Base-by-base conservation (phyloP, 1,140 invertebrate species). In the Micrasema longulum region DNA sequence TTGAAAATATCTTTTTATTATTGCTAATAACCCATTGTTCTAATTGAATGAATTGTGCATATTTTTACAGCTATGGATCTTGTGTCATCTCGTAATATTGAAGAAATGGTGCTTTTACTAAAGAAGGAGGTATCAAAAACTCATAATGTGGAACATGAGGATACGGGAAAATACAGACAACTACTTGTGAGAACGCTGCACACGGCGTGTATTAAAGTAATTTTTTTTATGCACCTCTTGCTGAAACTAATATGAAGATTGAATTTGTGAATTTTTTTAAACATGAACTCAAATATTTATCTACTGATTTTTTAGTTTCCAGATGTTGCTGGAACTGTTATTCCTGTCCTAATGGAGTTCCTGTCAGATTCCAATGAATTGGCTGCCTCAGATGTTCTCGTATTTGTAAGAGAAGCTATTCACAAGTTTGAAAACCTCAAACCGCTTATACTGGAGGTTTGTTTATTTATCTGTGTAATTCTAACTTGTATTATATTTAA, bases 111-210 rank as follows among this genome's bases (percentile, higher is more conserved):
- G 11, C 85, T 95, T 50, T 91, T 98, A 65, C 85, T 99, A 43
- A 97, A 96, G 79, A 98, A 99, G 84, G 96, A 98, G 86, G 92
- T 97, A 6, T 88, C 92, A n/a, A 94, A 97, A 83, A 97, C 95
- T 4, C 90, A 94, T 77, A 94, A 94, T 77, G 90, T 93, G 2
- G 96, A 97, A 80, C 95, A 97, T 79, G 97, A 98, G 83, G 95
- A 99, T 80, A 94, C 95, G 31, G 95, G 95, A 26, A 97, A 96
- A 84, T 99, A 99, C 81, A 87, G 97, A 0, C 98, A 99, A 83
- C 87, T 99, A 48, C 86, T 99, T 12, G 97, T 99, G 26, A 88
- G 95, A 68, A 99, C 97, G 7, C 82, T 99, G 65, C 97, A 99
- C 84, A 88, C 93, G 11, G 97, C 96, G 79, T 96, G 95, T 66